phyloP scores from a whole-genome alignment of 2,888 invertebrate genomes.

The Rhingia campestris region DNA sequence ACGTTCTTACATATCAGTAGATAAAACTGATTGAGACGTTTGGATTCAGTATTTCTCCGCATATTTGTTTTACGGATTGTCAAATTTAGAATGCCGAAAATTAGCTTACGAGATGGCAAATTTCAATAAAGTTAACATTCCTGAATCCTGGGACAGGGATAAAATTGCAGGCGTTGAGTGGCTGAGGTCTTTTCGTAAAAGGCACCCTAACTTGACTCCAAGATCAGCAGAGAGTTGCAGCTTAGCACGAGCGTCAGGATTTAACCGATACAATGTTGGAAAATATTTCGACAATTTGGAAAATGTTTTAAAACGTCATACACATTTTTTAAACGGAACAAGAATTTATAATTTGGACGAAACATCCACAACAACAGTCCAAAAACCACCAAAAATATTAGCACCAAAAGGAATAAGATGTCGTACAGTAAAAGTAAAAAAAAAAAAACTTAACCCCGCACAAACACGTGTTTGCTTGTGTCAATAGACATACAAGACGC shows the following conservation, averaged over 20 bases:
- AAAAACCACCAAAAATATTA: constrained; percentile 12
- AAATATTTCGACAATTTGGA: background rate
- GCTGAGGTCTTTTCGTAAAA: constrained; percentile 1
- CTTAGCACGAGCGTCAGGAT: background rate
- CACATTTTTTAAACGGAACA: constrained; percentile 9
- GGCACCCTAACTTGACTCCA: background rate
- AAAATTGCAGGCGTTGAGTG: constrained; percentile 2
- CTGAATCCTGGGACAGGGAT: background rate
- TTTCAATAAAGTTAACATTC: background rate
- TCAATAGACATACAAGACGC: too few species aligned
- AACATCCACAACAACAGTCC: constrained; percentile 8
- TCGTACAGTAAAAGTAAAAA: too few species aligned
- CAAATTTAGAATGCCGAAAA: constrained; percentile 10
- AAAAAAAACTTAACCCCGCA: too few species aligned
- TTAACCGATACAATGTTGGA: background rate
- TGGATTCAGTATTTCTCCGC: too few species aligned
- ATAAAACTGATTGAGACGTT: too few species aligned
- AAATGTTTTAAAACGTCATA: background rate
- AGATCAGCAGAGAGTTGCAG: background rate
- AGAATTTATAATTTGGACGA: constrained; percentile 1
- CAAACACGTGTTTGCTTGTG: too few species aligned
- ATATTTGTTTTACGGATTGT: constrained; percentile 6
- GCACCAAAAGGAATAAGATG: constrained; percentile 10
- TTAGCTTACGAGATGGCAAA: background rate
- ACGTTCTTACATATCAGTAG: too few species aligned